Evolutionary conservation across 2,797 vertebrate species (phyloP).

Genomic region (Ceyx erithaca): DNA sequence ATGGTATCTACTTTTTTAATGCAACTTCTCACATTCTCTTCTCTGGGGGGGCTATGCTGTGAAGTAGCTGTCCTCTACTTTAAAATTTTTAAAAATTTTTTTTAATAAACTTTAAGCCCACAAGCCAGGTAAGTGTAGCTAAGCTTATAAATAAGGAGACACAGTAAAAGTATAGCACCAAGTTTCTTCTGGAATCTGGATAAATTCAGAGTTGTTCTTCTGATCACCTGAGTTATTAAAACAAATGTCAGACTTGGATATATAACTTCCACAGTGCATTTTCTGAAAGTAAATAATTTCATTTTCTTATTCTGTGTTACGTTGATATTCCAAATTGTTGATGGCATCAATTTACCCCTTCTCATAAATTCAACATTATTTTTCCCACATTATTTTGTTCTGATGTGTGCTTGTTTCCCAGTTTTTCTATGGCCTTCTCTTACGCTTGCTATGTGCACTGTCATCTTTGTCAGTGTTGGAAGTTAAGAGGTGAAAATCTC

Average conservation of each 20-base stretch:
- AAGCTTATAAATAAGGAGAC: neutral
- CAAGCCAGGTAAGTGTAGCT: neutral
- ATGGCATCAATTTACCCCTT: neutral
- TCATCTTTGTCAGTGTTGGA: neutral
- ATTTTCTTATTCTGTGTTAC: neutral
- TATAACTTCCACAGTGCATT: neutral
- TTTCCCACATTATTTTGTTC: neutral
- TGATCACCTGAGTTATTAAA: neutral
- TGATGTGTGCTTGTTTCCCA: too few relatives aligned
- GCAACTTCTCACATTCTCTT: neutral
- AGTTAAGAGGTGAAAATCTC: neutral
- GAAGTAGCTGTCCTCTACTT: neutral
- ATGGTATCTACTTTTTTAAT: neutral
- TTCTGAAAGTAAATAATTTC: neutral
- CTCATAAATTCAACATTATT: neutral
- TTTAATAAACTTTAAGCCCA: neutral
- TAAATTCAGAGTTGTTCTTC: neutral
- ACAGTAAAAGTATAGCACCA: neutral
- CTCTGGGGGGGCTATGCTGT: neutral
- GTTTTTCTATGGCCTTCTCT: neutral
- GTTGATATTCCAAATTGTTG: neutral
- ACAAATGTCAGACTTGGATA: neutral
- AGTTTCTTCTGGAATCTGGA: neutral
- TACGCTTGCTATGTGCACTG: neutral
- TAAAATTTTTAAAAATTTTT: neutral